A percentile compares a stretch with the other conserved stretches of the same genome.
These are phyloP conservation scores for Protobothrops mucrosquamatus DNA, from an alignment of 2,113 vertebrate genomes.

Conservation along the genomic window DNA sequence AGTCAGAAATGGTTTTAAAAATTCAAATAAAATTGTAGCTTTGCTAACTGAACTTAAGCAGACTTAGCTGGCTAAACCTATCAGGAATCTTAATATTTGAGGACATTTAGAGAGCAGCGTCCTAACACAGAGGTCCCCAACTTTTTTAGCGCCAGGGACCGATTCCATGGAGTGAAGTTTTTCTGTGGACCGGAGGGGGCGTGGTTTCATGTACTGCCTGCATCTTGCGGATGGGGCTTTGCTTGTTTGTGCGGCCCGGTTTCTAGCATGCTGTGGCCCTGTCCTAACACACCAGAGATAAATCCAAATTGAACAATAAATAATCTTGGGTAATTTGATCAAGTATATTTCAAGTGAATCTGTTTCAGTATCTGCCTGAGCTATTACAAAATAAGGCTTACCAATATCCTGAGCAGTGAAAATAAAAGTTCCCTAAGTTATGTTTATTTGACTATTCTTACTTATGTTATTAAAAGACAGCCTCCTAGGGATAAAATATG, in stretches of 20 bases:
- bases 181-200: no score
- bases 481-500: not conserved
- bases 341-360: not conserved
- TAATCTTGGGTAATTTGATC: not conserved
- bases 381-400: not conserved
- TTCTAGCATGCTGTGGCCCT: no score
- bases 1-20: not conserved
- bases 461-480: not conserved
- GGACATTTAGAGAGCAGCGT: not conserved
- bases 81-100: not conserved
- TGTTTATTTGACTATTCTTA: not conserved
- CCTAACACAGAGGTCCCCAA: no score
- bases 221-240: no score
- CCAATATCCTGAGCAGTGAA: not conserved
- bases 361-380: not conserved
- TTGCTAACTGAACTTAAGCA: not conserved
- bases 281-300: not conserved
- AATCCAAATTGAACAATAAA: not conserved
- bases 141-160: no score
- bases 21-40: not conserved
- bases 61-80: not conserved
- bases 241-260: no score
- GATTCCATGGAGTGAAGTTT: no score
- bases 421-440: not conserved
- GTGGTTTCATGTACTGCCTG: no score